phyloP scores from a whole-genome alignment of 2,888 invertebrate species.

The Sphaeridia pumilis region DNA sequence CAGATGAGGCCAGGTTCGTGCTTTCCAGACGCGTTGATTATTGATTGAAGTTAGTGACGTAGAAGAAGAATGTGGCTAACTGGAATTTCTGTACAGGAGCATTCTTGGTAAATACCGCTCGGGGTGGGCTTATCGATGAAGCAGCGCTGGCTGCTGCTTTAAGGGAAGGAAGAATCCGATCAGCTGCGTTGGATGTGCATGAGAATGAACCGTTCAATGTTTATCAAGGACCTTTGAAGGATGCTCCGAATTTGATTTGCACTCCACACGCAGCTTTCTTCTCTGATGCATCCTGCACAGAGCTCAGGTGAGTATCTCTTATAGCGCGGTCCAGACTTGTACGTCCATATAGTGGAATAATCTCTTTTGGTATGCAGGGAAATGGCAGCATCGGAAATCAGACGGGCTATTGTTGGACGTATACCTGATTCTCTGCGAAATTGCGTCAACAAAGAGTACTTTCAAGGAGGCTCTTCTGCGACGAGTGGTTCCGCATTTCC shows the following conservation, averaged over 20 bases:
- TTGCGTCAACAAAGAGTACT: slow-evolving; percentile 97
- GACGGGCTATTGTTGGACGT: slow-evolving; percentile 94
- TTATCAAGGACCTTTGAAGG: slow-evolving; percentile 90
- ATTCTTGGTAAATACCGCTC: slow-evolving; percentile 97
- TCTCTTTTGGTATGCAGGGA: slow-evolving; percentile 49
- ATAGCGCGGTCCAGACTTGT: too few relatives aligned
- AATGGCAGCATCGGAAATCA: slow-evolving; percentile 96
- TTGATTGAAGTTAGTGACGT: too few relatives aligned
- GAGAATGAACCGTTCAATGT: slow-evolving; percentile 98
- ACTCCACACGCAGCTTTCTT: slow-evolving; percentile 99
- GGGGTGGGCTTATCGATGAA: slow-evolving; percentile 95
- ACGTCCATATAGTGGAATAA: too few relatives aligned
- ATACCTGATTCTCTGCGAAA: slow-evolving; percentile 97
- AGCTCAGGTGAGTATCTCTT: slow-evolving; percentile 58
- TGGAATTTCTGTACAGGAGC: too few relatives aligned
- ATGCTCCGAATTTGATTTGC: slow-evolving; percentile 94
- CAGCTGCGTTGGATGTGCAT: slow-evolving; percentile 97
- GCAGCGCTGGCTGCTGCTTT: slow-evolving; percentile 89
- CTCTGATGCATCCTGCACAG: slow-evolving; percentile 96
- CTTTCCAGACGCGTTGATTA: too few relatives aligned
- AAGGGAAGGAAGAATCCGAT: slow-evolving; percentile 95
- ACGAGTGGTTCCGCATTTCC: slow-evolving; percentile 34
- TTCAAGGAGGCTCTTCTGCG: slow-evolving; percentile 43
- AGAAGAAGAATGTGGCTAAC: too few relatives aligned
- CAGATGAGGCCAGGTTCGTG: slow-evolving; percentile 79